phyloP scores from a whole-genome alignment of 2,113 vertebrate species.

The Archilochus colubris region DNA sequence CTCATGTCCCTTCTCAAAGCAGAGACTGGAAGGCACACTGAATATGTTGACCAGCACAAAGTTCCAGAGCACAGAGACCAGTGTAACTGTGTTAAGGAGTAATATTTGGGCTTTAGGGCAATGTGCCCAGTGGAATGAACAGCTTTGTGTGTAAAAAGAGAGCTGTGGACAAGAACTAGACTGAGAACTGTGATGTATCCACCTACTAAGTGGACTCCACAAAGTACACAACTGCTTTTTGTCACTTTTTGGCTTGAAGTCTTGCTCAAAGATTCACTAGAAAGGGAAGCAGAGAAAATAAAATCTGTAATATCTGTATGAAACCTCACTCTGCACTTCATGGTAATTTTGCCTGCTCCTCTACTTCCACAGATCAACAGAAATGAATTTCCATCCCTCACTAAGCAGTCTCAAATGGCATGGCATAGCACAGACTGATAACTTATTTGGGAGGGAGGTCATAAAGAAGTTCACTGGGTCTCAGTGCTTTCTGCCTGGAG shows the following conservation, averaged over 20 bases:
- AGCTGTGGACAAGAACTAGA: background rate
- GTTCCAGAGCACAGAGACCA: background rate
- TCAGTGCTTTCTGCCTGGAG: background rate
- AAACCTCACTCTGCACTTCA: background rate
- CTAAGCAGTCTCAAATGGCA: background rate
- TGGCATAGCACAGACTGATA: background rate
- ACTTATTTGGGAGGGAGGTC: background rate
- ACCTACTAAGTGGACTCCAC: background rate
- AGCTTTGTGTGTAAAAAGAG: background rate
- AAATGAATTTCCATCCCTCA: background rate
- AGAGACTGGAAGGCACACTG: background rate
- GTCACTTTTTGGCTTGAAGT: conserved; percentile 16
- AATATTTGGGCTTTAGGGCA: background rate
- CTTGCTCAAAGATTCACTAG: background rate
- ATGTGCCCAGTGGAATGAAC: background rate
- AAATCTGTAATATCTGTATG: background rate
- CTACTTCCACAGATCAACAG: background rate
- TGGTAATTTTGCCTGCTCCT: background rate
- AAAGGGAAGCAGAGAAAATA: background rate
- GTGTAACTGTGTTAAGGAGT: background rate
- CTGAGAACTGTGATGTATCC: background rate
- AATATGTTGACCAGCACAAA: background rate
- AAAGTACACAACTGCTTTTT: background rate
- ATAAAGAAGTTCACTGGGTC: background rate
- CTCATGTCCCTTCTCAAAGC: background rate